phyloP scores from a whole-genome alignment of 1,140 invertebrate genomes.

The Zaprionus camerounensis region DNA sequence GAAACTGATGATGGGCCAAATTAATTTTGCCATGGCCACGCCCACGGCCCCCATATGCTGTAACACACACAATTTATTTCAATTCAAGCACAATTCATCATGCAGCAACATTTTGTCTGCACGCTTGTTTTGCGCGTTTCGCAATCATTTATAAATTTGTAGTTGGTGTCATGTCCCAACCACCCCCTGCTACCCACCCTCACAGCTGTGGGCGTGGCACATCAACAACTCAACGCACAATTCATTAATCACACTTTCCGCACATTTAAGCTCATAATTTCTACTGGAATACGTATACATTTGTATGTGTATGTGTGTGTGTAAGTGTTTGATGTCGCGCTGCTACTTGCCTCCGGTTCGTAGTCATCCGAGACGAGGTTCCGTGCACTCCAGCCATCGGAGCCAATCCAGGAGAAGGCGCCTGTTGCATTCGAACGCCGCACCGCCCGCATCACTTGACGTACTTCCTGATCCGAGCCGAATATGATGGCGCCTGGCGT shows the following conservation, averaged over 20 bases:
- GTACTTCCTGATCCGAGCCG: constrained; percentile 98
- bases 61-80: constrained; percentile 73
- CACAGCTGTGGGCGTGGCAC: constrained; percentile 40
- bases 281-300: neutral
- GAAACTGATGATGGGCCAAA: constrained; percentile 31
- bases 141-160: constrained; percentile 71
- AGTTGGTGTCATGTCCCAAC: constrained; percentile 57
- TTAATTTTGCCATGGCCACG: constrained; percentile 60
- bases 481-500: constrained; percentile 95
- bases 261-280: constrained; percentile 74
- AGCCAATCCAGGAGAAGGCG: constrained; percentile 97
- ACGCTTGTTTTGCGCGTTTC: constrained; percentile 8
- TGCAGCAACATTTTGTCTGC: constrained; percentile 32
- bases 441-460: constrained; percentile 96
- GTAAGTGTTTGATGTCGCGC: neutral
- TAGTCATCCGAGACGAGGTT: constrained; percentile 95
- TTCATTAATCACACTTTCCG: constrained; percentile 75
- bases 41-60: constrained; percentile 14
- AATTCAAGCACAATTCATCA: constrained; percentile 80
- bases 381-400: constrained; percentile 95
- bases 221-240: constrained; percentile 25
- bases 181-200: constrained; percentile 25
- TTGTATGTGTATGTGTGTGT: neutral
- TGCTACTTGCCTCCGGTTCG: constrained; percentile 88
- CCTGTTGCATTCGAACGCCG: constrained; percentile 94